Conservation (phyloP, 2,113 vertebrate genomes). For the Aythya baeri region DNA sequence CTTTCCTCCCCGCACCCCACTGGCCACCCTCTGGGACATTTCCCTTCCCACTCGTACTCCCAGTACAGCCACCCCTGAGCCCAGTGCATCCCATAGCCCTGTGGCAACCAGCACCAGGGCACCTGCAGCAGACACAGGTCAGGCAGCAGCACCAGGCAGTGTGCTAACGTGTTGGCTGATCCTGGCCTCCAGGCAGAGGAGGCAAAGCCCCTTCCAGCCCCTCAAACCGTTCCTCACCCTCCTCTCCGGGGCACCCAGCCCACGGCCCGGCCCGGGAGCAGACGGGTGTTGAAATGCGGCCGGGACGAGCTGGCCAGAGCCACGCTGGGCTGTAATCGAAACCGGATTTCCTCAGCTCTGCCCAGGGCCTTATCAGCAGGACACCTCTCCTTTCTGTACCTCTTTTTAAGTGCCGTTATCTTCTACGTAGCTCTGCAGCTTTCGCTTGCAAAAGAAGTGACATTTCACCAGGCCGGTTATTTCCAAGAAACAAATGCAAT, state of each 20-base stretch:
- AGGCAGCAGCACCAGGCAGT: too few species aligned
- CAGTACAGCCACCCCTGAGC: too few species aligned
- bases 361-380: neutral
- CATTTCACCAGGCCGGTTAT: neutral
- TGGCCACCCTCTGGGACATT: neutral
- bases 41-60: neutral
- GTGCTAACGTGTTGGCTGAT: too few species aligned
- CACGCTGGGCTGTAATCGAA: neutral
- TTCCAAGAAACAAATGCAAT: neutral
- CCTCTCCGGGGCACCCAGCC: neutral
- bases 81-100: fast-evolving
- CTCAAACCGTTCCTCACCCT: neutral
- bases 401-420: fast-evolving
- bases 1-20: neutral
- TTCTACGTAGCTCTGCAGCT: neutral
- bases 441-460: neutral
- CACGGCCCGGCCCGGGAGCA: neutral
- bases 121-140: too few species aligned
- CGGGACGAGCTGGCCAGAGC: conserved; percentile 48
- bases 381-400: neutral
- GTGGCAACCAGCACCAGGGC: neutral
- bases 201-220: too few species aligned
- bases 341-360: conserved; percentile 45
- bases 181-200: too few species aligned
- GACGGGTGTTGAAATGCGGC: neutral